Evolutionary conservation across 2,888 invertebrate species (phyloP).

Genomic region (Hoplodrina blanda): DNA sequence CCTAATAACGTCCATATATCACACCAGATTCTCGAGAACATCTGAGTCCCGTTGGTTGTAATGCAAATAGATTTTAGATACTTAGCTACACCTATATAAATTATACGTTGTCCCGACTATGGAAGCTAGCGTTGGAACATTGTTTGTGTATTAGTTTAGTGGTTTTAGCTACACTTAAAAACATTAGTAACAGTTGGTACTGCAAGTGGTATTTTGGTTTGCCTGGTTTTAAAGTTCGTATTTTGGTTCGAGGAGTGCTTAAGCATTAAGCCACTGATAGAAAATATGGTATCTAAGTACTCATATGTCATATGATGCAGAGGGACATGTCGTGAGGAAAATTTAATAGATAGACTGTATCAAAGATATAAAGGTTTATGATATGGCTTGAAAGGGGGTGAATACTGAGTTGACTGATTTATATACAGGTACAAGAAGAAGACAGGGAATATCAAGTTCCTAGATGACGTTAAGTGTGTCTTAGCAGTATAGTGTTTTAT

Average conservation of each 20-base stretch:
- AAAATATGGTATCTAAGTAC: background rate
- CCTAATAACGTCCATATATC: slow-evolving; percentile 85
- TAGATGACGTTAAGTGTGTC: too few species aligned
- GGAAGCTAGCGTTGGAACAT: slow-evolving; percentile 44
- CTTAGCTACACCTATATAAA: slow-evolving; percentile 65
- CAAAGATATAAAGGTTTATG: background rate
- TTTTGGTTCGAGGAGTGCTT: background rate
- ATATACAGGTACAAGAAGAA: background rate
- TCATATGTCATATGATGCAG: background rate
- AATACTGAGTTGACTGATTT: background rate
- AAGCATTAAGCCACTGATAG: accelerated
- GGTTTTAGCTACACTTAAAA: slow-evolving; percentile 49
- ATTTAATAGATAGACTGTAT: background rate
- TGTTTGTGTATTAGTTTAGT: slow-evolving; percentile 52
- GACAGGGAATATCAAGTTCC: background rate
- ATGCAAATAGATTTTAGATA: slow-evolving; percentile 78
- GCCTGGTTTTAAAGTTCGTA: background rate
- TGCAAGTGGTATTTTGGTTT: slow-evolving; percentile 5
- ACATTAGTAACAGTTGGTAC: slow-evolving; percentile 40
- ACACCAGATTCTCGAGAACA: slow-evolving; percentile 77
- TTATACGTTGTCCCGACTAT: slow-evolving; percentile 60
- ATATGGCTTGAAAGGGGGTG: background rate
- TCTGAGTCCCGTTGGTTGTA: slow-evolving; percentile 80
- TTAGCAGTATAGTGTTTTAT: too few species aligned
- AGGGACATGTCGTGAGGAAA: too few species aligned